These are phyloP conservation scores for Drosophila longiperda DNA, from an alignment of 2,888 invertebrate species.

Conservation along the genomic window DNA sequence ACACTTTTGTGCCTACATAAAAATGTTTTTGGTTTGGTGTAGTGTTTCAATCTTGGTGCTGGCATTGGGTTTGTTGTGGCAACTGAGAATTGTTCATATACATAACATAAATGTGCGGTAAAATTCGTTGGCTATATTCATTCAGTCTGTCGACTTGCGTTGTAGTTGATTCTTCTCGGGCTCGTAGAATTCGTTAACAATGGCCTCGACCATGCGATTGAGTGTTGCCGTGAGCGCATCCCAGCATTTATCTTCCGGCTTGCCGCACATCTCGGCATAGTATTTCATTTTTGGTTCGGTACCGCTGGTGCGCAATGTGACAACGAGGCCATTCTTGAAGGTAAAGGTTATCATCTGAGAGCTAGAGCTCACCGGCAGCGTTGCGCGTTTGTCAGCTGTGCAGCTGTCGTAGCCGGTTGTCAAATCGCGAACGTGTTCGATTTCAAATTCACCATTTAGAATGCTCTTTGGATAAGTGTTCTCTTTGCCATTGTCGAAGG, in stretches of 20 bases:
- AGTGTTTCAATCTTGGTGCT: constrained; percentile 2
- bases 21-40: constrained; percentile 42
- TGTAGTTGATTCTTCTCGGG: constrained; percentile 89
- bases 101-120: constrained; percentile 14
- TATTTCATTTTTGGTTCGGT: constrained; percentile 99
- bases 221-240: constrained; percentile 87
- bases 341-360: constrained; percentile 98
- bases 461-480: constrained; percentile 90
- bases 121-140: constrained; percentile 25
- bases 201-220: constrained; percentile 90
- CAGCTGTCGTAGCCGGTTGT: constrained; percentile 92
- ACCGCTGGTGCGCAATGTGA: constrained; percentile 97
- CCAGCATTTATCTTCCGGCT: constrained; percentile 89
- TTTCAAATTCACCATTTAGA: constrained; percentile 87
- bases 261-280: constrained; percentile 95
- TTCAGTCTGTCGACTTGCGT: constrained; percentile 59
- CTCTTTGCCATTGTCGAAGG: constrained; percentile 86
- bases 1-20: constrained; percentile 34
- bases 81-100: constrained; percentile 19
- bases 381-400: constrained; percentile 89
- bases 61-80: constrained; percentile 1
- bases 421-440: constrained; percentile 92
- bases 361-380: constrained; percentile 88
- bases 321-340: constrained; percentile 93
- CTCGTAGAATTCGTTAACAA: constrained; percentile 92